A percentile compares a stretch with the other conserved stretches of the same genome.
phyloP scores from a whole-genome alignment of 2,888 invertebrate species.

The Diaphora mendica region DNA sequence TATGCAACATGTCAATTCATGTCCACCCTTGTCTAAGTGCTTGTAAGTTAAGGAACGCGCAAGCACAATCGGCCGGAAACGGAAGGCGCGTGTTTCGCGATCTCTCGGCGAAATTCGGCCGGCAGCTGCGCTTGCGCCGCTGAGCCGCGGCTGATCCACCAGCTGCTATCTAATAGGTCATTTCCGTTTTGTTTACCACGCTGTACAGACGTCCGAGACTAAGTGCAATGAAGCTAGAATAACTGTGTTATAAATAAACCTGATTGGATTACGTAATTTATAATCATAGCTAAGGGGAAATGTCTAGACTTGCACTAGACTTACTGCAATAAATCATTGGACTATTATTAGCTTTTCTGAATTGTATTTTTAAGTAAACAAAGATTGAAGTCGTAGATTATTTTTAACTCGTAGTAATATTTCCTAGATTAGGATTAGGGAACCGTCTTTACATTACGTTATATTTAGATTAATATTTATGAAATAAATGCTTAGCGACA shows the following conservation, averaged over 20 bases:
- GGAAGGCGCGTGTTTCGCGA: slow-evolving; percentile 86
- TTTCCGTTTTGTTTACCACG: slow-evolving; percentile 75
- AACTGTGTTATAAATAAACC: slow-evolving; percentile 35
- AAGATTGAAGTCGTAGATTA: slow-evolving; percentile 11
- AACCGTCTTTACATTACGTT: slow-evolving; percentile 13
- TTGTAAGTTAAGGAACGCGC: slow-evolving; percentile 57
- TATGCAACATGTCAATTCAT: slow-evolving; percentile 65
- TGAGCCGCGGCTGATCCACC: slow-evolving; percentile 53
- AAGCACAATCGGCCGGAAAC: slow-evolving; percentile 83
- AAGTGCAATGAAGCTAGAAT: slow-evolving; percentile 40
- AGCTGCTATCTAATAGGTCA: slow-evolving; percentile 81
- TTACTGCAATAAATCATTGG: not conserved
- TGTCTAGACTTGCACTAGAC: slow-evolving; percentile 35
- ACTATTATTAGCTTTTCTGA: not conserved
- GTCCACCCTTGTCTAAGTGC: slow-evolving; percentile 64
- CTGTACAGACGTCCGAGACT: slow-evolving; percentile 45
- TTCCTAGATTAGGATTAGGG: slow-evolving; percentile 5
- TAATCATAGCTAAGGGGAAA: slow-evolving; percentile 25
- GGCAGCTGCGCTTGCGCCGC: slow-evolving; percentile 77
- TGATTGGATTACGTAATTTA: slow-evolving; percentile 30
- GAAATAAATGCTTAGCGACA: slow-evolving; percentile 50
- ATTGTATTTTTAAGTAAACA: not conserved
- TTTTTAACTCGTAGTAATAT: slow-evolving; percentile 18
- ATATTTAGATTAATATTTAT: slow-evolving; percentile 52
- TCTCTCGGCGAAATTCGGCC: slow-evolving; percentile 82